These are phyloP conservation scores for Phaedon cochleariae DNA, from an alignment of 2,888 invertebrate species.

Conservation along the genomic window DNA sequence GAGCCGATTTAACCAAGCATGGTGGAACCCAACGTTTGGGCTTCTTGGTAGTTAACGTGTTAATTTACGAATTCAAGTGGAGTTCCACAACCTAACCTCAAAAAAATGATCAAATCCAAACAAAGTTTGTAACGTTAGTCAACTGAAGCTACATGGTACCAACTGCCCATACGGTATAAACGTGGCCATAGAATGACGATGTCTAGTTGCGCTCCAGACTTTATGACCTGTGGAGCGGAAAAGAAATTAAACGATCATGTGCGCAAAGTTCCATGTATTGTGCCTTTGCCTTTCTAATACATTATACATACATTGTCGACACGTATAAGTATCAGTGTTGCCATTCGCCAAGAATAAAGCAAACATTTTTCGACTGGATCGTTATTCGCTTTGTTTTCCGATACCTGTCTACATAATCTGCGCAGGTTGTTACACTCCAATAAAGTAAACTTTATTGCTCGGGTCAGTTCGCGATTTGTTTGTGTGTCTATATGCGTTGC, in stretches of 20 bases:
- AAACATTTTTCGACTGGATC: conserved; percentile 40
- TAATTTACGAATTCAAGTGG: no score
- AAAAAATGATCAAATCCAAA: no score
- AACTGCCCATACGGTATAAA: no score
- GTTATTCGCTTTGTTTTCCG: conserved; percentile 28
- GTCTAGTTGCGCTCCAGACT: not conserved
- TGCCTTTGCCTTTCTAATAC: conserved; percentile 29
- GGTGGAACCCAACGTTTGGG: no score
- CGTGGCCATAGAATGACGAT: not conserved
- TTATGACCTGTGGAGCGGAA: not conserved
- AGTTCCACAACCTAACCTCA: no score
- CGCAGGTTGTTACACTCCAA: not conserved
- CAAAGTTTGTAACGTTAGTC: no score
- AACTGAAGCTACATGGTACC: no score
- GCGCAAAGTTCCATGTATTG: conserved; percentile 17
- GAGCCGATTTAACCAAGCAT: no score
- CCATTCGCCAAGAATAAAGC: conserved; percentile 21
- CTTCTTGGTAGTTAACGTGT: no score
- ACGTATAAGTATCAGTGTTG: conserved; percentile 13
- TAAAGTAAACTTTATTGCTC: not conserved
- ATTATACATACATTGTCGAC: conserved; percentile 39
- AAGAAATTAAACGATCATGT: not conserved
- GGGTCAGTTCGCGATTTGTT: not conserved
- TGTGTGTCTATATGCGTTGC: not conserved
- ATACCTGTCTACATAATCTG: not conserved